Evolutionary conservation across 2,797 vertebrate species (phyloP), one percentile per base, ranked within the genome.

Genomic region (Spondyliosoma cantharus): DNA sequence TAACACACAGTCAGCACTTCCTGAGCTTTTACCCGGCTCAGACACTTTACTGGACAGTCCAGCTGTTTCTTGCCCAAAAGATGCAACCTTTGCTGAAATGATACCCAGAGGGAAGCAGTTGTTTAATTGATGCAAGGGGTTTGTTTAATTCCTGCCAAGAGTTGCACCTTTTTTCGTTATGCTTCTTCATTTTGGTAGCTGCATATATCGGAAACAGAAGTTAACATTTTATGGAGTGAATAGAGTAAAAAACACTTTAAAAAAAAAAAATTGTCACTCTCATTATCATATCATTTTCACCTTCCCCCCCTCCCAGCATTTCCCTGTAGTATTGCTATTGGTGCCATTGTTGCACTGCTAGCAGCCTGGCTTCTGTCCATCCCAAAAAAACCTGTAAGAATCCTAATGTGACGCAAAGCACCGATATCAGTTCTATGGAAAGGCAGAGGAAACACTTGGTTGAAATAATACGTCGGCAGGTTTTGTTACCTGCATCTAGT

Each of bases 1-100:
- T 76, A 83, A 83, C 72, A 79, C 77, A n/a, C 78, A 54, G 43
- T 93, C 87, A 87, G 90, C 83, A 73, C 78, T 88, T 91, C 77
- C 83, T 75, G 56, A 64, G 58, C 54, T 27, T 71, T 76, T 43
- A 52, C 63, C 48, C n/a, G n/a, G 16, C 77, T 43, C 49, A 17
- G 27, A 67, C 73, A 46, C 64, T 65, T 73, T 27, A 45, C 76
- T 43, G 75, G 67, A 76, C 50, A 3, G 20, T 73, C 50, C 74
- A 74, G 78, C 56, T 73, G 74, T 72, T 72, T 69, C 12, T 46
- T 8, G 49, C 65, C 56, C 56, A 22, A 62, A 83, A 81, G 75
- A 60, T 80, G 64, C 78, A 73, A 64, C 48, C 65, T 81, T 60
- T 25, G 64, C 62, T 66, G 60, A 80, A 73, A 72, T 25, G 54